Evolutionary conservation across 2,888 invertebrate genomes (phyloP).

Genomic region (Epirrhoe alternata): DNA sequence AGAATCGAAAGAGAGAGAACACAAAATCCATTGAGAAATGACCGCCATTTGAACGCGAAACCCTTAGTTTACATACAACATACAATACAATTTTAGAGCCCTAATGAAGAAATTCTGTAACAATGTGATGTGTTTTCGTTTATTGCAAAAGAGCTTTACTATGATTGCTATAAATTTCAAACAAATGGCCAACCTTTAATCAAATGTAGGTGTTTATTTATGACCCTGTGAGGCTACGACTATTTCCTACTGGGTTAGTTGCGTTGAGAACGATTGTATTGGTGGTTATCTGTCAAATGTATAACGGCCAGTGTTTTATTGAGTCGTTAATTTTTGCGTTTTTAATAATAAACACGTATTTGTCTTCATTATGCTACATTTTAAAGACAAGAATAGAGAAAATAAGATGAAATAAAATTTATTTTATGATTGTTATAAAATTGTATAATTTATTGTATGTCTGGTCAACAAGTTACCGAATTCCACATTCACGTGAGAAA

Average conservation of each 20-base stretch:
- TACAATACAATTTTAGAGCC: too few relatives aligned
- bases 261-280: slow-evolving; percentile 51
- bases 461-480: slow-evolving; percentile 7
- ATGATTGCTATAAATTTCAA: slow-evolving; percentile 9
- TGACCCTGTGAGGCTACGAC: slow-evolving; percentile 58
- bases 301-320: slow-evolving; percentile 51
- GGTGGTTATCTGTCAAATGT: slow-evolving; percentile 56
- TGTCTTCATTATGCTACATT: slow-evolving; percentile 4
- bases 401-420: background rate
- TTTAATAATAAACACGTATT: slow-evolving; percentile 4
- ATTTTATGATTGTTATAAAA: background rate
- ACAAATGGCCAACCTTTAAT: slow-evolving; percentile 32
- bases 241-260: slow-evolving; percentile 60
- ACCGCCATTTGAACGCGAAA: too few relatives aligned
- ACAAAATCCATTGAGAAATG: too few relatives aligned
- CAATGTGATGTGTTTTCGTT: background rate
- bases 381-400: background rate
- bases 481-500: slow-evolving; percentile 23
- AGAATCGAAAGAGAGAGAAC: too few relatives aligned
- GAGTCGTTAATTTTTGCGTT: slow-evolving; percentile 39
- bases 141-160: background rate
- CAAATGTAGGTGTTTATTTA: slow-evolving; percentile 63
- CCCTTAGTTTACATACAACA: too few relatives aligned
- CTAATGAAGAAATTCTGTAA: too few relatives aligned
- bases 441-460: slow-evolving; percentile 3